Evolutionary conservation across 2,113 vertebrate species (phyloP).

Genomic region (Crotalus horridus): DNA sequence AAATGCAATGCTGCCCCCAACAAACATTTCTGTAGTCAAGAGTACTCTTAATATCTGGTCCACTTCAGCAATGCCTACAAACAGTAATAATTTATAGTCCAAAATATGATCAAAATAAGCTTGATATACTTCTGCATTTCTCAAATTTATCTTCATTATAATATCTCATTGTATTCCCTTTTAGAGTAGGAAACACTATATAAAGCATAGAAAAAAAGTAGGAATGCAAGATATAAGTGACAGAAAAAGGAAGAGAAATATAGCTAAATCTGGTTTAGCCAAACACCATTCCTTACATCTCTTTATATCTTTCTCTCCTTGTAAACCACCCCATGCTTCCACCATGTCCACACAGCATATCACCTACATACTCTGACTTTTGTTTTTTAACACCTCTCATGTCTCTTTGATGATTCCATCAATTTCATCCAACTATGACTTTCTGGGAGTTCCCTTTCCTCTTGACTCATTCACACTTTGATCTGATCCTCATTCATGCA

Average conservation of each 20-base stretch:
- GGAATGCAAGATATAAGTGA: background rate
- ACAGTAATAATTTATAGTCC: background rate
- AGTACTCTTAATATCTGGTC: conserved; percentile 95
- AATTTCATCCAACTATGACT: background rate
- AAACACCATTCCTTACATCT: background rate
- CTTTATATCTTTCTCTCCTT: background rate
- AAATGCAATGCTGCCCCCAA: conserved; percentile 91
- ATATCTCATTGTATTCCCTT: background rate
- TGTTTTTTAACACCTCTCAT: background rate
- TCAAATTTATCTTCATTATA: background rate
- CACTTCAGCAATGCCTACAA: conserved; percentile 81
- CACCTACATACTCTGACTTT: background rate
- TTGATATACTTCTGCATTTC: background rate
- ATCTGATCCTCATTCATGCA: background rate
- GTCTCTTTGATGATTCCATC: background rate
- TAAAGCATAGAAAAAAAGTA: background rate
- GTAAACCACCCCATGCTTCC: background rate
- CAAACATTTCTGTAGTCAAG: conserved; percentile 96
- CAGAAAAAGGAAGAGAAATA: background rate
- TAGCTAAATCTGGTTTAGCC: background rate
- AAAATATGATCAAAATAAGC: background rate
- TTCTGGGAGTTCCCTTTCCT: background rate
- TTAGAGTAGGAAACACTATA: background rate
- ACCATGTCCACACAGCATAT: background rate
- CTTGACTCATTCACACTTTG: background rate